Base-by-base conservation (phyloP, 2,797 vertebrate genomes). In the Fundulus diaphanus region DNA sequence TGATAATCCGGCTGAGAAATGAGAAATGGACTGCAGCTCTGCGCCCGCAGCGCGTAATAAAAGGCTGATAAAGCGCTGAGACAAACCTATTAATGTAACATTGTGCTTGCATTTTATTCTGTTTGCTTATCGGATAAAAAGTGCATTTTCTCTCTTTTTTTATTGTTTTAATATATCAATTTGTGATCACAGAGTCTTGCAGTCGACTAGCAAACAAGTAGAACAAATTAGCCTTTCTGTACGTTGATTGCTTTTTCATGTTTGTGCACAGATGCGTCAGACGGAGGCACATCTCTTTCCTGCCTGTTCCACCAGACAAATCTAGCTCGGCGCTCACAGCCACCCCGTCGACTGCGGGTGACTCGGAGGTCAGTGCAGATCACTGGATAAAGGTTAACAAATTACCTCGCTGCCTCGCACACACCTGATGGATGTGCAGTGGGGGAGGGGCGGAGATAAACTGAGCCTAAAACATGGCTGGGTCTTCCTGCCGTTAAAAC, bases 331-430 rank as follows among this genome's bases (percentile, higher is more conserved):
- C 22, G 49, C 56, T 79, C 40, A 71, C 68, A 68, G 82, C 77
- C 73, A 31, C 57, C 27, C 49, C 46, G 81, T 78, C 82, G 81
- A 70, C 77, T 35, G 78, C 78, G 86, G 86, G 82, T 83, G 83
- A 89, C 54, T 67, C 77, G 0, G 73, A 82, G 92, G 92, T 92
- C 86, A 87, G 78, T 65, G 65, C 78, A 87, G 91, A 89, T 91
- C 85, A 68, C 79, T 79, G 88, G 91, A 90, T 92, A 93, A 91
- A 91, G 91, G 91, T 91, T 93, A 92, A 94, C 90, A 92, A 92
- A 93, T 93, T 90, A 86, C 90, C 87, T 66, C 69, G 8, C 77
- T 78, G 80, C 74, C 83, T 76, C 81, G 78, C 81, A 79, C 86
- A 68, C 48, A 48, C 77, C 87, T 94, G 93, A 94, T 90, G 86